A percentile compares a stretch with the other conserved stretches of the same genome.
These are phyloP conservation scores for Rhinopomastus cyanomelas DNA, from an alignment of 2,113 vertebrate species.

Conservation along the genomic window DNA sequence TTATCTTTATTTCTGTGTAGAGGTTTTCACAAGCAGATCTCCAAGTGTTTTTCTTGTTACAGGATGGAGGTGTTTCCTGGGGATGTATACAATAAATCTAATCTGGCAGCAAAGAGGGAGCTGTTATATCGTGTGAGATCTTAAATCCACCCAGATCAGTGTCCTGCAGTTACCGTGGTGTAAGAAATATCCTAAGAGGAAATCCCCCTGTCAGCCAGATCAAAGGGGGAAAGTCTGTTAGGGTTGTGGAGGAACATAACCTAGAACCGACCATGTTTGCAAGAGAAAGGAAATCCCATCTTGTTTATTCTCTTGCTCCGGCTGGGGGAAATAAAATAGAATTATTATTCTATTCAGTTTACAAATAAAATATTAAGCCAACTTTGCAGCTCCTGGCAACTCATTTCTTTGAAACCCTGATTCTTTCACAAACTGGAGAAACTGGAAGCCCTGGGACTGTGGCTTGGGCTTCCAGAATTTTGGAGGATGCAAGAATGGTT, in stretches of 20 bases:
- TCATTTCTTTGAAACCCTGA: neutral
- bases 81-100: conserved; percentile 50
- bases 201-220: conserved; percentile 39
- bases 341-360: neutral
- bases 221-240: conserved; percentile 22
- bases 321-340: neutral
- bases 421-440: neutral
- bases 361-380: neutral
- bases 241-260: neutral
- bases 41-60: conserved; percentile 35
- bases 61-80: conserved; percentile 49
- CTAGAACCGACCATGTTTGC: neutral
- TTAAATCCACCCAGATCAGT: conserved; percentile 33
- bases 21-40: neutral
- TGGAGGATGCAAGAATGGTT: neutral
- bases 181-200: conserved; percentile 52
- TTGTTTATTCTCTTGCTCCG: neutral
- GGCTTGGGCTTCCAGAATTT: neutral
- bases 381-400: neutral
- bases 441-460: neutral
- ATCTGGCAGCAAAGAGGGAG: conserved; percentile 16
- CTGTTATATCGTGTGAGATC: conserved; percentile 12
- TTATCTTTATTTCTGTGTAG: neutral
- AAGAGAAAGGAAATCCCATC: conserved; percentile 43
- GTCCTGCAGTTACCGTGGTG: neutral